A percentile compares a stretch with the other conserved stretches of the same genome.
phyloP scores from a whole-genome alignment of 2,113 vertebrate genomes.

The Brachyhypopomus occidentalis region DNA sequence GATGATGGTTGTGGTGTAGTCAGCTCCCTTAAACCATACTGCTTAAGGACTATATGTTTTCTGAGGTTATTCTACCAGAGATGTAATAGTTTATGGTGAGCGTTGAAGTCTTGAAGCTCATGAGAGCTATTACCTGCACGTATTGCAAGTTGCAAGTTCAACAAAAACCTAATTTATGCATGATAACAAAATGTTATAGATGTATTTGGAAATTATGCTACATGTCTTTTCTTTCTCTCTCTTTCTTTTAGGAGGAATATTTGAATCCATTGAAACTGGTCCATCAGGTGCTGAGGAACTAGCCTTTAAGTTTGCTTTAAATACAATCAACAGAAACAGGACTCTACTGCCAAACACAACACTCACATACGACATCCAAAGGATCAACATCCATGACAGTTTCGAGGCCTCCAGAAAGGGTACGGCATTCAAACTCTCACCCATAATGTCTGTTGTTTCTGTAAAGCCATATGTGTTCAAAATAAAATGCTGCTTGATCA shows the following conservation, averaged over 20 bases:
- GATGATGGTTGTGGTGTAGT: conserved; percentile 53
- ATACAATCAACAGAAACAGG: conserved; percentile 99
- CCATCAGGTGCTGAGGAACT: conserved; percentile 97
- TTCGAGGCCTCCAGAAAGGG: conserved; percentile 99
- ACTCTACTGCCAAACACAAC: conserved; percentile 98
- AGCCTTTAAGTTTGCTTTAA: conserved; percentile 99
- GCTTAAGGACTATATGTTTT: not conserved
- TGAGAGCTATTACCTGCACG: not conserved
- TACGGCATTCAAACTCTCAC: conserved; percentile 62
- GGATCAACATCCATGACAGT: conserved; percentile 99
- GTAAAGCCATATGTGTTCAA: not conserved
- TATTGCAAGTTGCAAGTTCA: not conserved
- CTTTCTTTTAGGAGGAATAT: conserved; percentile 87
- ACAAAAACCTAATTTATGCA: not conserved
- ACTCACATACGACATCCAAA: conserved; percentile 96
- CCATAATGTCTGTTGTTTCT: not conserved
- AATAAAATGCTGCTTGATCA: conserved; percentile 2
- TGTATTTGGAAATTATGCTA: not conserved
- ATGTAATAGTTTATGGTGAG: not conserved
- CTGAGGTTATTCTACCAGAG: not conserved
- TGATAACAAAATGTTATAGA: not conserved
- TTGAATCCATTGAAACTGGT: conserved; percentile 94
- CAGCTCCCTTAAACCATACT: conserved; percentile 52
- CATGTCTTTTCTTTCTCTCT: not conserved
- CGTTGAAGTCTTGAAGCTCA: too few relatives aligned